These are phyloP conservation scores for Typhlomys cinereus DNA, from an alignment of 2,113 vertebrate species.

Conservation along the genomic window DNA sequence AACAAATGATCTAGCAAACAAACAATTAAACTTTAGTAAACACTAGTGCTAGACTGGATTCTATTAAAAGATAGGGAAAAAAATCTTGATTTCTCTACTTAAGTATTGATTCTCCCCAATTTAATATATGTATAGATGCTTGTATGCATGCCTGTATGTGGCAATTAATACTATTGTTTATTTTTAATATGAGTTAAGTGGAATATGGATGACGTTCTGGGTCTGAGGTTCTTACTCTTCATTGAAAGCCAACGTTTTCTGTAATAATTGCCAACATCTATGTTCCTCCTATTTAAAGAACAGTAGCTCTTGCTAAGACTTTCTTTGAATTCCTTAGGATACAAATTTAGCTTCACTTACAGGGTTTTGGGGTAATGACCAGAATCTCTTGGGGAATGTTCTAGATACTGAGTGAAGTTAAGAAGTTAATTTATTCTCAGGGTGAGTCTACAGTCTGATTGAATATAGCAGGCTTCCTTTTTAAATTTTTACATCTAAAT, in stretches of 20 bases:
- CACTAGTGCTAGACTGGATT: neutral
- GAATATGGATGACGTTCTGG: neutral
- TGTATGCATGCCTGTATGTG: too few species aligned
- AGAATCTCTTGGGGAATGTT: slow-evolving; percentile 45
- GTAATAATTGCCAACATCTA: neutral
- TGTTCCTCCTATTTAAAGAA: slow-evolving; percentile 41
- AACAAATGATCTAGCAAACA: neutral
- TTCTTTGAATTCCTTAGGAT: slow-evolving; percentile 52
- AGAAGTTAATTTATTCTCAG: slow-evolving; percentile 62
- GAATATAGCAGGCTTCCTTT: slow-evolving; percentile 54
- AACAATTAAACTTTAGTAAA: neutral
- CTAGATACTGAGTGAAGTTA: slow-evolving; percentile 53
- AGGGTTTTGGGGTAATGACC: slow-evolving; percentile 2
- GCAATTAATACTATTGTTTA: neutral
- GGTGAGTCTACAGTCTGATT: slow-evolving; percentile 36
- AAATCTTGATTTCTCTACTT: neutral
- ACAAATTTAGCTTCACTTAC: slow-evolving; percentile 54
- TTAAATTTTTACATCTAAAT: slow-evolving; percentile 53
- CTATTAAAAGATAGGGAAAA: neutral
- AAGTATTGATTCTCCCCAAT: slow-evolving; percentile 9
- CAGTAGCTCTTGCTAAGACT: neutral
- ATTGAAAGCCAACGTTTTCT: neutral
- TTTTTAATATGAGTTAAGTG: neutral
- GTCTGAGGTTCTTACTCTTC: neutral
- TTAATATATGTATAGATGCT: neutral